Base-by-base conservation (phyloP, 2,888 invertebrate species). In the Osmoderma eremita region DNA sequence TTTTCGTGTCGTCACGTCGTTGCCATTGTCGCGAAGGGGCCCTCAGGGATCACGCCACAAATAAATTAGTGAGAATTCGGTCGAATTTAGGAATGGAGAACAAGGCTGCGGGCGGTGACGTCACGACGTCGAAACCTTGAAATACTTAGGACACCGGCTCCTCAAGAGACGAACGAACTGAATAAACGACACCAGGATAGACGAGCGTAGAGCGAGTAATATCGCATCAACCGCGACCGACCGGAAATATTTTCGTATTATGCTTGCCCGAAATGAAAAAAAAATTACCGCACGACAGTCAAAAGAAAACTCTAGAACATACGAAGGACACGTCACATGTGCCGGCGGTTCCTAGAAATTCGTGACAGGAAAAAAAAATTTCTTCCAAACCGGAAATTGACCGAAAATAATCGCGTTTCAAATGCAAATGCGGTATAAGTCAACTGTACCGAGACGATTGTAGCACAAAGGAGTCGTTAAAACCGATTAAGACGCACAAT, bases 51-150 rank as follows among this genome's bases (percentile, higher is more conserved):
- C 45, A 4, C 6, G 30, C 30, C 30, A 48, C 48, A 62, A 62
- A 62, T 62, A 75, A 72, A 72, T 76, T 70, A 74, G 76, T 76
- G 75, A 74, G 30, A 24, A 73, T 76, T 74, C 72, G 69, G 71
- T 64, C 63, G 73, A 74, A 73, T 77, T 77, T 77, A 74, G 73
- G 74, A 78, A 80, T 77, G 72, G 76, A 77, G 79, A 76, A 79
- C 80, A 81, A 81, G 81, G 81, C 77, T 78, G 75, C 17, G 38
- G 5, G 53, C 53, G 53, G 38, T 51, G 30, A 24, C 53, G 53
- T 30, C 30, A 70, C 80, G 80, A 80, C 80, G 80, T 70, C 72
- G 76, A 75, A 77, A 79, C 78, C 79, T 78, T 79, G 78, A 77
- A 78, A 75, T 73, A 72, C 71, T 75, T 74, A 62, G 72, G 65